These are phyloP conservation scores for Siderastrea siderea DNA, from an alignment of 92 coral and sea anemone species.

Conservation along the genomic window DNA sequence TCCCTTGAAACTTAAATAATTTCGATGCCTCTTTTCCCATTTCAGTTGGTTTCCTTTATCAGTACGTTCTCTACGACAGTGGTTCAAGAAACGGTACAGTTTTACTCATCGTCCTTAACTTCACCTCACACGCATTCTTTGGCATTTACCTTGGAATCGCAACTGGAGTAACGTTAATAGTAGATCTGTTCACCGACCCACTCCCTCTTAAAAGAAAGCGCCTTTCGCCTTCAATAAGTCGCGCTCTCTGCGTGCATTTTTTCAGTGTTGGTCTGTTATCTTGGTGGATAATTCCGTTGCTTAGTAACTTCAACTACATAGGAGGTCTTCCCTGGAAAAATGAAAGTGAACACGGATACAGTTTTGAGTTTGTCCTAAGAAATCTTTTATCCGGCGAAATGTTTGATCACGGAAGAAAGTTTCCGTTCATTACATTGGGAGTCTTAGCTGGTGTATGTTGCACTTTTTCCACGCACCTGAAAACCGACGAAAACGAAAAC, in stretches of 20 bases:
- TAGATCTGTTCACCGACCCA: conserved; percentile 31
- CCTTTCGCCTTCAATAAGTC: conserved; percentile 32
- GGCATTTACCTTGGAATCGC: conserved; percentile 70
- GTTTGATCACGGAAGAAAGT: conserved; percentile 66
- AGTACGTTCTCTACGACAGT: conserved; percentile 57
- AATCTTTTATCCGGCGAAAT: conserved; percentile 71
- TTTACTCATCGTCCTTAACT: conserved; percentile 61
- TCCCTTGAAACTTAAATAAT: background rate
- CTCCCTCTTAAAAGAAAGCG: conserved; percentile 5
- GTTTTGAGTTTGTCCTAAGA: conserved; percentile 51
- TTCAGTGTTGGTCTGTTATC: conserved; percentile 40
- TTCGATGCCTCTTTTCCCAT: background rate
- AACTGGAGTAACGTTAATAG: conserved; percentile 59
- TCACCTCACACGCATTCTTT: conserved; percentile 74
- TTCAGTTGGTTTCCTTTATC: conserved; percentile 71
- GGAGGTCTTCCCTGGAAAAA: conserved; percentile 87
- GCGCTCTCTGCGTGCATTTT: conserved; percentile 59
- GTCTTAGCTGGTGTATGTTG: conserved; percentile 54
- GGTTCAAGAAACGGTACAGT: conserved; percentile 60
- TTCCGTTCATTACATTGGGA: conserved; percentile 73
- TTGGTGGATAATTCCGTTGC: conserved; percentile 81
- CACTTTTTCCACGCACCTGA: conserved; percentile 41
- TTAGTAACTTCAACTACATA: conserved; percentile 55
- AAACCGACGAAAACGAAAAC: background rate
- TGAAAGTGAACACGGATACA: conserved; percentile 64